These are phyloP conservation scores for Rhimphoctona megacephalus DNA, from an alignment of 2,888 invertebrate genomes.

Conservation along the genomic window DNA sequence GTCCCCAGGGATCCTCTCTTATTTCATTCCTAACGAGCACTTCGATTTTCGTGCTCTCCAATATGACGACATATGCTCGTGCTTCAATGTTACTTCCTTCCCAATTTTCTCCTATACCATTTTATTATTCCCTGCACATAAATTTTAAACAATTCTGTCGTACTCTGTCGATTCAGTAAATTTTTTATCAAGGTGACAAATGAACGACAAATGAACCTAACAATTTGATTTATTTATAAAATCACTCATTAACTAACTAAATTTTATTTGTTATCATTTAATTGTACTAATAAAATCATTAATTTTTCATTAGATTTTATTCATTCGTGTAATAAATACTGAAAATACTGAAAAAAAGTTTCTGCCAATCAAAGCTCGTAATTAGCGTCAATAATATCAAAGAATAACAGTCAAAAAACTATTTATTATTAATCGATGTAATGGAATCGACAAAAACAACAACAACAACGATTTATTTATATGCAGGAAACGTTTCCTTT, in stretches of 20 bases:
- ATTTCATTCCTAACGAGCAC: conserved; percentile 24
- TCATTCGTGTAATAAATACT: too few species aligned
- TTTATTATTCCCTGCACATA: background rate
- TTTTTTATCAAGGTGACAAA: background rate
- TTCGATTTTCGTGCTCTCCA: conserved; percentile 8
- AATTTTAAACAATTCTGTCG: background rate
- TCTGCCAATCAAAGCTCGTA: too few species aligned
- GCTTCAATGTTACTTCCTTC: background rate
- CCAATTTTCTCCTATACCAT: background rate
- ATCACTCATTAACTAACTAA: too few species aligned
- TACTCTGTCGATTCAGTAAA: background rate
- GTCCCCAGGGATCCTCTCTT: background rate
- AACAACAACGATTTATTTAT: background rate
- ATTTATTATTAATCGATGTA: background rate
- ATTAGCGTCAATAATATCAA: too few species aligned
- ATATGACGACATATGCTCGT: conserved; percentile 27
- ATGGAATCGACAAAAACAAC: background rate
- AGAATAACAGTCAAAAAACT: too few species aligned
- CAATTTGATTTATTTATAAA: background rate
- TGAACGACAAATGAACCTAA: too few species aligned
- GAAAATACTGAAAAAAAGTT: too few species aligned
- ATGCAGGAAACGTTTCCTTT: background rate
- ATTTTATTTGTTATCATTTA: too few species aligned
- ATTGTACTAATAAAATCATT: too few species aligned
- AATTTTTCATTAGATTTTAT: too few species aligned